These are phyloP conservation scores for Pangasius macronema DNA, from an alignment of 2,797 vertebrate genomes.

Conservation along the genomic window DNA sequence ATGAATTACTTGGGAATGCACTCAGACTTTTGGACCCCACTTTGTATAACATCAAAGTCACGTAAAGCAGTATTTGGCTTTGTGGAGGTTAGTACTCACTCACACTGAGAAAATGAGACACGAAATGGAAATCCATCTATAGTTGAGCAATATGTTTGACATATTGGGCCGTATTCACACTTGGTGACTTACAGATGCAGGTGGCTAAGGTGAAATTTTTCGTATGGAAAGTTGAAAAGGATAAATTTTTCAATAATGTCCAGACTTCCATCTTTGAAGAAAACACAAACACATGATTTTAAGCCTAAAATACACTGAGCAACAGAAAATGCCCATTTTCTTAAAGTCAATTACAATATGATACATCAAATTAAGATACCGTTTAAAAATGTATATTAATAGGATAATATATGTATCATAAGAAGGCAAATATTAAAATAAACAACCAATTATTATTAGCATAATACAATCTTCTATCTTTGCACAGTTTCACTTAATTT, in stretches of 20 bases:
- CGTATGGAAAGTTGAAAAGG: neutral
- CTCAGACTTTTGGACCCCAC: slow-evolving; percentile 1
- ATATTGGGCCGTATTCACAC: neutral
- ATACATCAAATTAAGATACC: neutral
- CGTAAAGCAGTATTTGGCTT: neutral
- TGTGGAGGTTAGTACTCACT: neutral
- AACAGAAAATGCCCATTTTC: neutral
- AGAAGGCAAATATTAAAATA: neutral
- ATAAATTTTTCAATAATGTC: neutral
- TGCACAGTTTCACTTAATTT: neutral
- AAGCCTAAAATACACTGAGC: neutral
- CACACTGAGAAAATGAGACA: neutral
- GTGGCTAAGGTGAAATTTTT: neutral
- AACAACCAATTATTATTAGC: neutral
- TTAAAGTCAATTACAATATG: neutral
- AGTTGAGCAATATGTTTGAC: neutral
- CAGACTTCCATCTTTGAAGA: neutral
- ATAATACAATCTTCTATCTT: neutral
- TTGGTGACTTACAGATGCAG: neutral
- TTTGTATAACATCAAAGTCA: slow-evolving; percentile 2
- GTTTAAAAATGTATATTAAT: neutral
- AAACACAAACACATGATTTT: neutral
- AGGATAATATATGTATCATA: neutral
- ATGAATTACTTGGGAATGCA: neutral
- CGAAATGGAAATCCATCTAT: neutral